phyloP scores from a whole-genome alignment of 2,113 vertebrate species.

The Pterocles burchelli region DNA sequence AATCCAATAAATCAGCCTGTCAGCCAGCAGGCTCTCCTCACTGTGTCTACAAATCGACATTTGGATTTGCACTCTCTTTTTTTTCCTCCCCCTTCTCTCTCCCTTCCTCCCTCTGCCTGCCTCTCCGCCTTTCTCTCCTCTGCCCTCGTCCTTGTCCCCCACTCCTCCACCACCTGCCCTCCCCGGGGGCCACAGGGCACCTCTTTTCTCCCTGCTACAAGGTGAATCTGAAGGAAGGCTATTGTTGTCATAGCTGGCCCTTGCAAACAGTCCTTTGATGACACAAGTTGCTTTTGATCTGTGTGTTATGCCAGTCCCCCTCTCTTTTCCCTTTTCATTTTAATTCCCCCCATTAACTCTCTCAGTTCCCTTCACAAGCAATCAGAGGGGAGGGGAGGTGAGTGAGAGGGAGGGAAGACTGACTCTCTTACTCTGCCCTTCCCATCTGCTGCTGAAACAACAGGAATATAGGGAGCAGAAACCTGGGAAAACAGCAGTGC shows the following conservation, averaged over 20 bases:
- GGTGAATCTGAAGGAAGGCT: slow-evolving; percentile 73
- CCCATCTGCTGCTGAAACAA: background rate
- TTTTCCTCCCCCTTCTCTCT: background rate
- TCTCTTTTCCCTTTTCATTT: slow-evolving; percentile 7
- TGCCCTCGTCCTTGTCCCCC: background rate
- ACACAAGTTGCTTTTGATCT: slow-evolving; percentile 54
- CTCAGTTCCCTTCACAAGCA: background rate
- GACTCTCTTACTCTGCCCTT: background rate
- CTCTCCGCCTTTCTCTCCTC: background rate
- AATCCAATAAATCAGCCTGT: slow-evolving; percentile 97
- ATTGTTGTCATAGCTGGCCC: slow-evolving; percentile 21
- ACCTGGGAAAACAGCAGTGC: background rate
- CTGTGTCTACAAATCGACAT: slow-evolving; percentile 88
- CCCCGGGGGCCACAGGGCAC: slow-evolving; percentile 25
- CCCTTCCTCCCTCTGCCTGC: background rate
- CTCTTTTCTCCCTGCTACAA: slow-evolving; percentile 57
- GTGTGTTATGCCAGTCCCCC: background rate
- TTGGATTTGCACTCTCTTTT: slow-evolving; percentile 80
- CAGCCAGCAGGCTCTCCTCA: slow-evolving; percentile 86
- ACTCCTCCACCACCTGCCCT: background rate
- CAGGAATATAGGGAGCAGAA: background rate
- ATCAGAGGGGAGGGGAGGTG: background rate
- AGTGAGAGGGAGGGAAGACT: background rate
- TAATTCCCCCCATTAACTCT: background rate
- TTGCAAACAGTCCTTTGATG: slow-evolving; percentile 23